Evolutionary conservation across 2,797 vertebrate genomes (phyloP).

Genomic region (Bovichtus diacanthus): DNA sequence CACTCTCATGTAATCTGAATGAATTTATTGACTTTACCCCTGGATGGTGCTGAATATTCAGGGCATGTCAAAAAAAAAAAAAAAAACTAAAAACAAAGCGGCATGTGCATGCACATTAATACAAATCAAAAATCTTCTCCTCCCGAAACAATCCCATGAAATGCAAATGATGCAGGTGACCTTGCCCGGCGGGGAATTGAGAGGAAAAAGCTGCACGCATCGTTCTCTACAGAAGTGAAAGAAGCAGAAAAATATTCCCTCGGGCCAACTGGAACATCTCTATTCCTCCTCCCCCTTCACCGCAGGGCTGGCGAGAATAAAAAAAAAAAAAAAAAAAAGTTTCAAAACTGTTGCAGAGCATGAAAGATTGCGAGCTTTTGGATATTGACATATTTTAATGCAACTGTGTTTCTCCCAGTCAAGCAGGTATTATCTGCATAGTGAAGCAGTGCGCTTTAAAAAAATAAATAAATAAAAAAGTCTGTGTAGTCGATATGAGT

Average conservation of each 20-base stretch:
- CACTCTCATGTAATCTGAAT: conserved; percentile 67
- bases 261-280: conserved; percentile 58
- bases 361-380: conserved; percentile 66
- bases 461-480: conserved; percentile 19
- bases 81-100: conserved; percentile 59
- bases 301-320: conserved; percentile 16
- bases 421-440: conserved; percentile 67
- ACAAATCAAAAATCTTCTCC: conserved; percentile 76
- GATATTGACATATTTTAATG: conserved; percentile 73
- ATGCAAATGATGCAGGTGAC: conserved; percentile 83
- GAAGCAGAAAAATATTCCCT: conserved; percentile 64
- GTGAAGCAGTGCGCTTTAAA: conserved; percentile 22
- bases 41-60: conserved; percentile 80
- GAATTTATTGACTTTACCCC: conserved; percentile 75
- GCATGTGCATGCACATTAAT: conserved; percentile 74
- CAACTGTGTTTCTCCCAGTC: conserved; percentile 56
- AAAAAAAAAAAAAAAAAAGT: conserved; percentile 19
- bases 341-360: conserved; percentile 48
- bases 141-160: conserved; percentile 75
- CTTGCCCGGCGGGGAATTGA: conserved; percentile 73
- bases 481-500: conserved; percentile 50
- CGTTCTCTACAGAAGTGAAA: conserved; percentile 71
- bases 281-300: conserved; percentile 45
- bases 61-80: conserved; percentile 61
- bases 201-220: conserved; percentile 62